phyloP scores from a whole-genome alignment of 1,140 invertebrate species.

The Diabrotica undecimpunctata region DNA sequence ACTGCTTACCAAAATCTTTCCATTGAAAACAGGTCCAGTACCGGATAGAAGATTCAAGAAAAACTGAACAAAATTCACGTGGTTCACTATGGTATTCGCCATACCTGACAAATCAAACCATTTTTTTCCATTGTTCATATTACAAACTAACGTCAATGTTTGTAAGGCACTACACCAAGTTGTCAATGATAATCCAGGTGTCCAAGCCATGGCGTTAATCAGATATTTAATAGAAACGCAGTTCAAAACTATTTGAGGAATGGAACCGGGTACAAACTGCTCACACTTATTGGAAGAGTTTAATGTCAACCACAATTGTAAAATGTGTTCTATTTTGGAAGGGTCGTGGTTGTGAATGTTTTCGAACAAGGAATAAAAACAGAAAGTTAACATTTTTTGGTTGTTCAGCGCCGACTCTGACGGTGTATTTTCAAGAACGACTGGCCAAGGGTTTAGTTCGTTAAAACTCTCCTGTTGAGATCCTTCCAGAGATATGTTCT shows the following conservation, averaged over 20 bases:
- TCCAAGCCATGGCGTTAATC: conserved; percentile 63
- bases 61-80: conserved; percentile 69
- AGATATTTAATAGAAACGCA: conserved; percentile 67
- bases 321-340: conserved; percentile 71
- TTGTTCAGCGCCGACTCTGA: conserved; percentile 34
- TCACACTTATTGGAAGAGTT: conserved; percentile 57
- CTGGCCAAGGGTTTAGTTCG: conserved; percentile 48
- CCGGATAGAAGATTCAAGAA: conserved; percentile 70
- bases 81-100: conserved; percentile 56
- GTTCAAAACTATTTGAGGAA: conserved; percentile 69
- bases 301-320: conserved; percentile 80
- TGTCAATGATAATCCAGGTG: conserved; percentile 64
- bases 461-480: conserved; percentile 39
- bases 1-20: conserved; percentile 54
- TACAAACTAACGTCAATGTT: conserved; percentile 43
- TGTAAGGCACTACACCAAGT: conserved; percentile 69
- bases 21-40: conserved; percentile 53
- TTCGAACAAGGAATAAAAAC: conserved; percentile 67
- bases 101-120: conserved; percentile 40
- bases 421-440: conserved; percentile 45
- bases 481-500: conserved; percentile 46
- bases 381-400: conserved; percentile 61
- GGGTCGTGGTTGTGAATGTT: conserved; percentile 51
- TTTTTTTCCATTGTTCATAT: conserved; percentile 27
- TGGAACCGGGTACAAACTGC: conserved; percentile 56